A percentile compares a stretch with the other conserved stretches of the same genome.
Conservation (phyloP, 2,113 vertebrate species). For the Poeciliopsis occidentalis region DNA sequence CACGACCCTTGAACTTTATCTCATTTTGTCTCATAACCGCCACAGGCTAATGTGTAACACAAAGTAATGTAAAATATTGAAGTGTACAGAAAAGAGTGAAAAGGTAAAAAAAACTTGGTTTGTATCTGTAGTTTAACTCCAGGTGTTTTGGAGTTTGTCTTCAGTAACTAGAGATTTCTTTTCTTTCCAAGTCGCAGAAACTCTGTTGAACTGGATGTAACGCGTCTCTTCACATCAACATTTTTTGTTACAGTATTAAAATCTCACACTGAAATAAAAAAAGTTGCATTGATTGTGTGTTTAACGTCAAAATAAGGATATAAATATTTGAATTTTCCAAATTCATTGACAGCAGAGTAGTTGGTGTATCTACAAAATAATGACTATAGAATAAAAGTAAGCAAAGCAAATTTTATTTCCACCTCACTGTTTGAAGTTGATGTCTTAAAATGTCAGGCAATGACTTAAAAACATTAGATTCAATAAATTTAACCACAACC, state of each 20-base stretch:
- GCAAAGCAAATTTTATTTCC: background rate
- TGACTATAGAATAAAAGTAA: background rate
- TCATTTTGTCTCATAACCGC: too few species aligned
- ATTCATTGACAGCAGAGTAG: background rate
- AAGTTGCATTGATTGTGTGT: background rate
- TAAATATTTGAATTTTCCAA: background rate
- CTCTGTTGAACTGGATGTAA: too few species aligned
- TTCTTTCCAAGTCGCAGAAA: too few species aligned
- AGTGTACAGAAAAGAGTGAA: too few species aligned
- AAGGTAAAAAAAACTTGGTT: too few species aligned
- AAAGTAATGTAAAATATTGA: too few species aligned
- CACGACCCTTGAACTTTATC: too few species aligned
- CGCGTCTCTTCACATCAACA: background rate
- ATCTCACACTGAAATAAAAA: background rate
- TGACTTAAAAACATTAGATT: background rate
- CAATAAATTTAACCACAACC: background rate
- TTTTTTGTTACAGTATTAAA: background rate
- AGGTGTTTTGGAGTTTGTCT: too few species aligned
- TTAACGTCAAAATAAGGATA: background rate
- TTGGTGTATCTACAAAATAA: background rate
- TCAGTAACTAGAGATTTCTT: too few species aligned
- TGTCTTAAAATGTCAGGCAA: background rate
- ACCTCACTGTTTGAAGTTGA: background rate
- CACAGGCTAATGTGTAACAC: too few species aligned
- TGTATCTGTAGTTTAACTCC: too few species aligned